Percentiles rank a stretch among this genome's conserved stretches.
Evolutionary conservation across 2,797 vertebrate genomes (phyloP).

Genomic region (Coilia nasus): DNA sequence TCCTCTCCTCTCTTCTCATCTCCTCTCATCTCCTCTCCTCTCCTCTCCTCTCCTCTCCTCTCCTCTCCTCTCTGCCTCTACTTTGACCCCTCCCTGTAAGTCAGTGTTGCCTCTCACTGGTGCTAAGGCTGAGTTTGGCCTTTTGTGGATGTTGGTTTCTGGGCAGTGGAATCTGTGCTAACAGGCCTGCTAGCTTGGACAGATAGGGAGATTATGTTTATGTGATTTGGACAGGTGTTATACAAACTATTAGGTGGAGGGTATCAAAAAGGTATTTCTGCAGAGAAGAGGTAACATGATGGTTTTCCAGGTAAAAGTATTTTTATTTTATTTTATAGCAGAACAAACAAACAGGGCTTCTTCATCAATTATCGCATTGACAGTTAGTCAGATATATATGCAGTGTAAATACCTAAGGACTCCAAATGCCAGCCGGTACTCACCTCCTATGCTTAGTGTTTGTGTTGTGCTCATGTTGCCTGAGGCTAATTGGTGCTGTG

Average conservation of each 20-base stretch:
- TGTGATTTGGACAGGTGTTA: background rate
- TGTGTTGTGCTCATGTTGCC: too few relatives aligned
- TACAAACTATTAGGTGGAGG: background rate
- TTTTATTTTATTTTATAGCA: background rate
- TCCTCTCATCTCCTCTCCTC: conserved; percentile 50
- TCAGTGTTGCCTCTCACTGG: too few relatives aligned
- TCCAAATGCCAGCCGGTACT: background rate
- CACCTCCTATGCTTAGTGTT: background rate
- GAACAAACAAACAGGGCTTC: background rate
- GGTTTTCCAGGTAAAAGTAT: background rate
- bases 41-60: too few relatives aligned
- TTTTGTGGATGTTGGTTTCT: too few relatives aligned
- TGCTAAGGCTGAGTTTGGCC: too few relatives aligned
- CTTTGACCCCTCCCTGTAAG: background rate
- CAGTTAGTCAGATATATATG: background rate
- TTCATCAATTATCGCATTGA: background rate
- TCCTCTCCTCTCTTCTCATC: conserved; percentile 77
- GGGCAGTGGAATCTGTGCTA: too few relatives aligned
- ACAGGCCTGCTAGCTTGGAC: too few relatives aligned
- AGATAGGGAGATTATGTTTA: background rate
- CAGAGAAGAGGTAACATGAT: background rate
- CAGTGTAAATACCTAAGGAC: background rate
- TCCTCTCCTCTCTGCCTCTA: too few relatives aligned
- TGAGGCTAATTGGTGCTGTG: too few relatives aligned
- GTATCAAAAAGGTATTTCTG: background rate